phyloP scores from a whole-genome alignment of 2,113 vertebrate genomes.

The Hydrochoerus hydrochaeris region DNA sequence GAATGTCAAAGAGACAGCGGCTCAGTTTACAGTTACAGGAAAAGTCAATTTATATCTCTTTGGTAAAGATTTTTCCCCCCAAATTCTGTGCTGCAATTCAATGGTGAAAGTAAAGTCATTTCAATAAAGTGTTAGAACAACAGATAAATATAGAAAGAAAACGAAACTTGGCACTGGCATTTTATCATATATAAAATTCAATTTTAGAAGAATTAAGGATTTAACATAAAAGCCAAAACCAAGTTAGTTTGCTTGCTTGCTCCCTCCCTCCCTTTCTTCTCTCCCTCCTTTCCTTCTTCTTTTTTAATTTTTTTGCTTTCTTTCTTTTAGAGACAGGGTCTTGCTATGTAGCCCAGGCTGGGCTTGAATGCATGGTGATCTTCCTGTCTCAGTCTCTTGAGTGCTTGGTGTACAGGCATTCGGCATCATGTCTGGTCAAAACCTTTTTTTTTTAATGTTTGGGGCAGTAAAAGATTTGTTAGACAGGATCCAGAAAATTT shows the following conservation, averaged over 20 bases:
- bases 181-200: background rate
- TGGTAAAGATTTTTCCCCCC: background rate
- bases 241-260: background rate
- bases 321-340: background rate
- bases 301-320: background rate
- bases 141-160: slow-evolving; percentile 12
- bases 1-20: background rate
- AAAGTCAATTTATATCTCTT: background rate
- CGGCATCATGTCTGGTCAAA: background rate
- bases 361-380: background rate
- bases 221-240: slow-evolving; percentile 1
- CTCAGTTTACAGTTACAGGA: background rate
- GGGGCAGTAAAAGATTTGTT: slow-evolving; percentile 8
- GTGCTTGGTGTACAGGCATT: background rate
- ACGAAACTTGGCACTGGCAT: background rate
- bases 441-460: background rate
- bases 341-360: background rate
- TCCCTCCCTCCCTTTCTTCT: background rate
- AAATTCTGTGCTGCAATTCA: slow-evolving; percentile 13
- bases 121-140: background rate
- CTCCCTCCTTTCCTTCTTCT: background rate
- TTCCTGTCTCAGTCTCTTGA: background rate
- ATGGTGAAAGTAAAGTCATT: slow-evolving; percentile 41
- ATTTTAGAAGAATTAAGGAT: slow-evolving; percentile 14
- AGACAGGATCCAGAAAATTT: background rate